Evolutionary conservation across 2,888 invertebrate genomes (phyloP), one percentile per base, ranked within the genome.

Genomic region (Zelleria hepariella): DNA sequence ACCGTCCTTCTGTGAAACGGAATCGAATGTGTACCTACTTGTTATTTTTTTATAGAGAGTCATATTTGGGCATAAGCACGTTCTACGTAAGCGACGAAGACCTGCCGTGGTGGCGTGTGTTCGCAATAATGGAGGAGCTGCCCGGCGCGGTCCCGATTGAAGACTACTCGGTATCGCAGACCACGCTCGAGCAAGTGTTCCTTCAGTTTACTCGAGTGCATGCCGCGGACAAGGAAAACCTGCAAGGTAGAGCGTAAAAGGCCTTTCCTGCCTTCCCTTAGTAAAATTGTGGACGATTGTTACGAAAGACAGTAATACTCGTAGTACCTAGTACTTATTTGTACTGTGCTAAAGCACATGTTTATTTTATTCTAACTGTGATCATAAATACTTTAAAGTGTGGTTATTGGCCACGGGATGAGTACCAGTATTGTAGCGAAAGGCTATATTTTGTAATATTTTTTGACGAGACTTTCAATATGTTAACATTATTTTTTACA

Each of bases 101-200:
- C 51, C 80, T 92, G 62, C 89, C 90, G 53, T 94, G 94, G 94
- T 92, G 94, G 0, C 77, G 84, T 57, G 91, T 95, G 74, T 95
- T 95, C 75, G 91, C 92, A 1, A 82, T 90, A 4, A 92, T 95
- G 90, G 94, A 95, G 73, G 73, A 78, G 0, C 91, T 91, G 58
- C 92, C 92, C 59, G 68, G 73, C 1, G 71, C 78, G 8, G 79
- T 91, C 0, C 86, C 91, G 59, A 90, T 95, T 10, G 94, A 94
- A 70, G 95, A 95, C 75, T 96, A 96, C 77, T 93, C 92, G 51
- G 92, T 96, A 57, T 93, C 93, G 59, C 95, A 95, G 79, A 94
- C 95, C 0, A 93, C 94, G 0, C 81, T 96, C 32, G 96, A 96
- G 77, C 95, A 96, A 81, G 93, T 95, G 64, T 93, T 94, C 77